phyloP scores from a whole-genome alignment of 2,113 vertebrate genomes.

The Hemichromis elongatus region DNA sequence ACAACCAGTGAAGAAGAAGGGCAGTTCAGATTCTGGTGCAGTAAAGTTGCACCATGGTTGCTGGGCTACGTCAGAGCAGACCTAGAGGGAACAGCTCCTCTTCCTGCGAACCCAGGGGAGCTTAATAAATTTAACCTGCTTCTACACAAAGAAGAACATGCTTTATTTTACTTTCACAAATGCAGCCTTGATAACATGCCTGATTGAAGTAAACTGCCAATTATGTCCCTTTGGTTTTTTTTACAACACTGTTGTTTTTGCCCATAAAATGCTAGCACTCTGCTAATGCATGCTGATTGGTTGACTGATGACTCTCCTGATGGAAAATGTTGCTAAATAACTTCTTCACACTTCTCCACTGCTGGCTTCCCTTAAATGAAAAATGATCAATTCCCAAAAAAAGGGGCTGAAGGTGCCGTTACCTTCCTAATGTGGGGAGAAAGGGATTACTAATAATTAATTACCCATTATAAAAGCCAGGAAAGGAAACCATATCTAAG shows the following conservation, averaged over 20 bases:
- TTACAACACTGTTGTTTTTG: neutral
- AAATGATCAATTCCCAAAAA: neutral
- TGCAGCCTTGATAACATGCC: neutral
- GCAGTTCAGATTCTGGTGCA: neutral
- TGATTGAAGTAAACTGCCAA: neutral
- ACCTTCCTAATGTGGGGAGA: fast-evolving
- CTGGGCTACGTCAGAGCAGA: neutral
- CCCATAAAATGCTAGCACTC: neutral
- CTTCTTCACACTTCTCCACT: neutral
- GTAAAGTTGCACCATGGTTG: neutral
- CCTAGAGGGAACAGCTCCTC: neutral
- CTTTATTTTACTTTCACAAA: neutral
- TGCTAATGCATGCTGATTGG: neutral
- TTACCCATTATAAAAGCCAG: neutral
- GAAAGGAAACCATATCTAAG: fast-evolving
- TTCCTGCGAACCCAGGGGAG: neutral
- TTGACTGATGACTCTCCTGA: neutral
- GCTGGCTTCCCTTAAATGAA: neutral
- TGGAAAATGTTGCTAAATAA: neutral
- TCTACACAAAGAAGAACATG: neutral
- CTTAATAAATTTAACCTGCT: neutral
- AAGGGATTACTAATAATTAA: neutral
- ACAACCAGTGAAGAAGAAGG: neutral
- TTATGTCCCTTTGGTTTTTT: neutral
- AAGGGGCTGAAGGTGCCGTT: neutral